Base-by-base conservation (phyloP, 2,888 invertebrate genomes). In the Meteorus cinctellus region DNA sequence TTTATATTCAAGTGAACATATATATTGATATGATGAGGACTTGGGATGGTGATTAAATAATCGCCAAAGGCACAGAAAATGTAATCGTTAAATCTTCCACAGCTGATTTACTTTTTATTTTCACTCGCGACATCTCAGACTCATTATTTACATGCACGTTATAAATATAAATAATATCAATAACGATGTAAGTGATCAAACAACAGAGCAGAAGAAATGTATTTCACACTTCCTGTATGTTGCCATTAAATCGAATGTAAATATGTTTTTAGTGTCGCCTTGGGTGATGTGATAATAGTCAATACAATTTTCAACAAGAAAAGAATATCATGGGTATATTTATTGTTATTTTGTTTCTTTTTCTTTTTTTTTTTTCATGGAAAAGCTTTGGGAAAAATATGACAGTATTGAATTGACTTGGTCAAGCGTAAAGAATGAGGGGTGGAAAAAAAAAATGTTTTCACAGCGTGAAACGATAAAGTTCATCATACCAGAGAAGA, bases 11-110 rank as follows among this genome's bases (percentile, higher is more conserved):
- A 24, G 45, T 63, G 62, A 19, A 60, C 36, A 66, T 24, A 73
- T 65, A 24, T 12, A 45, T 24, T 41, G 36, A 16, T 24, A 19
- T 66, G 34, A 24, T 41, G 36, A n/a, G n/a, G 59, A 31, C 27
- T 62, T 16, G 55, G 16, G 67, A 8, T 41, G 75, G 67, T 78
- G 75, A 67, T 41, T 73, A 63, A 34, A 63, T 60, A 71, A 27
- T 45, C 48, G 48, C 19, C 14, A 41, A 36, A 41, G 59, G 36
- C 45, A 63, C 19, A 5, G 2, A 19, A 8, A 55, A 60, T 48
- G 31, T 24, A 55, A 55, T 55, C 55, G 4, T 19, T 55, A 19
- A 55, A 19, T 19, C n/a, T 19, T 19, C 0, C n/a, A n/a, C 24
- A 55, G 0, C 5, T 19, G n/a, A 48, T n/a, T 48, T 48, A 16